These are phyloP conservation scores for Lydus trimaculatus DNA, from an alignment of 2,888 invertebrate species.

Conservation along the genomic window DNA sequence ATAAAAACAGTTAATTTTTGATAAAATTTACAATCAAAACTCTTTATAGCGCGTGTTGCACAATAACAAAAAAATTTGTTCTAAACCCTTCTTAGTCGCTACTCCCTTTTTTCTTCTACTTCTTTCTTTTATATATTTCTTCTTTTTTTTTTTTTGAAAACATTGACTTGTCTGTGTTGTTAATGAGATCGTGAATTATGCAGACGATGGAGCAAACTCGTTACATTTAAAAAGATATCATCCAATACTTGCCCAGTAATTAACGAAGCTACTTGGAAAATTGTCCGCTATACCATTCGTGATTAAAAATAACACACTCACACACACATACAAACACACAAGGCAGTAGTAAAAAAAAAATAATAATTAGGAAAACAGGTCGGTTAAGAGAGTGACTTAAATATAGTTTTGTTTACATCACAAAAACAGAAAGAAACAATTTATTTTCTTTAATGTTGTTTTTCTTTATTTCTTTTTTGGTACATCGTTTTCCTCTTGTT, in stretches of 20 bases:
- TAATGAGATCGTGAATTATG: constrained; percentile 52
- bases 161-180: constrained; percentile 38
- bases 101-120: background rate
- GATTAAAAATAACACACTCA: constrained; percentile 36
- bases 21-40: too few species aligned
- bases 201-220: constrained; percentile 42
- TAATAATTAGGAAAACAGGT: constrained; percentile 9
- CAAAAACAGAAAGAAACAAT: background rate
- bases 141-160: background rate
- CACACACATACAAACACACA: background rate
- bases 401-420: constrained; percentile 15
- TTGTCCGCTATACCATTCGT: constrained; percentile 31
- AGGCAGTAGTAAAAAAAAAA: constrained; percentile 14
- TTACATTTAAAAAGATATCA: constrained; percentile 53
- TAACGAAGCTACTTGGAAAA: constrained; percentile 50
- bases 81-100: background rate
- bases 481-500: constrained; percentile 40
- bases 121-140: background rate
- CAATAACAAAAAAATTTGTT: too few species aligned
- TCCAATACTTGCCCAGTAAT: constrained; percentile 52
- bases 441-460: background rate
- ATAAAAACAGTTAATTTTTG: too few species aligned
- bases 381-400: constrained; percentile 30
- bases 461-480: constrained; percentile 6
- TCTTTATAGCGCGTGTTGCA: too few species aligned